Conservation (phyloP, 2,888 invertebrate genomes). For the Sarcophaga rosellei region DNA sequence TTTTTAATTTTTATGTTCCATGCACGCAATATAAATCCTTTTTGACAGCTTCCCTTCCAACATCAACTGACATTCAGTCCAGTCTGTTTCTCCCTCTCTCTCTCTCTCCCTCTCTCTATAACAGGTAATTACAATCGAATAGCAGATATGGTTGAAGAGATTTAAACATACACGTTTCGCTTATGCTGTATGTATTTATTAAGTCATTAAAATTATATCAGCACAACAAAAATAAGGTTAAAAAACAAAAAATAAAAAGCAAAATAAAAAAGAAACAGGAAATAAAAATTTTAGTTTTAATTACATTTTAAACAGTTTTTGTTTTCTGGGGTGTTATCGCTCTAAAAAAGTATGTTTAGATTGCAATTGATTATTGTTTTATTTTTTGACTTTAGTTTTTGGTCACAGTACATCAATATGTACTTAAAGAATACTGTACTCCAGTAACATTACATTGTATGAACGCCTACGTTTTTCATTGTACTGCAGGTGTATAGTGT, state of each 20-base stretch:
- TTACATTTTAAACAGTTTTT: conserved; percentile 49
- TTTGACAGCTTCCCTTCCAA: conserved; percentile 59
- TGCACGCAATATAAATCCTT: conserved; percentile 69
- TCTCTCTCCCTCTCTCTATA: neutral
- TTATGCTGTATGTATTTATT: conserved; percentile 50
- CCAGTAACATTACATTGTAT: neutral
- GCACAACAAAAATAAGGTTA: conserved; percentile 3
- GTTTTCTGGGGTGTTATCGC: neutral
- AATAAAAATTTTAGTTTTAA: conserved; percentile 69
- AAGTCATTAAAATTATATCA: conserved; percentile 71
- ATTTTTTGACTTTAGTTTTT: neutral
- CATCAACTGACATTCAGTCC: neutral
- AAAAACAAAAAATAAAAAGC: neutral
- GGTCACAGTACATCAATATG: neutral
- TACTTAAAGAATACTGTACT: neutral
- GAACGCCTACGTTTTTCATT: neutral
- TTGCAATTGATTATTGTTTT: neutral
- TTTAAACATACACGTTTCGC: conserved; percentile 28
- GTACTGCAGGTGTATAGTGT: neutral
- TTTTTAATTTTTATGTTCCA: conserved; percentile 15
- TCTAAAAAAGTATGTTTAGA: neutral
- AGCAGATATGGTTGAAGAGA: neutral
- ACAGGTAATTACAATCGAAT: conserved; percentile 3
- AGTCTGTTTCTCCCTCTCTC: neutral
- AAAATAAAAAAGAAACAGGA: conserved; percentile 55